Conservation (phyloP, 2,888 invertebrate genomes). For the Artemia sinica region DNA sequence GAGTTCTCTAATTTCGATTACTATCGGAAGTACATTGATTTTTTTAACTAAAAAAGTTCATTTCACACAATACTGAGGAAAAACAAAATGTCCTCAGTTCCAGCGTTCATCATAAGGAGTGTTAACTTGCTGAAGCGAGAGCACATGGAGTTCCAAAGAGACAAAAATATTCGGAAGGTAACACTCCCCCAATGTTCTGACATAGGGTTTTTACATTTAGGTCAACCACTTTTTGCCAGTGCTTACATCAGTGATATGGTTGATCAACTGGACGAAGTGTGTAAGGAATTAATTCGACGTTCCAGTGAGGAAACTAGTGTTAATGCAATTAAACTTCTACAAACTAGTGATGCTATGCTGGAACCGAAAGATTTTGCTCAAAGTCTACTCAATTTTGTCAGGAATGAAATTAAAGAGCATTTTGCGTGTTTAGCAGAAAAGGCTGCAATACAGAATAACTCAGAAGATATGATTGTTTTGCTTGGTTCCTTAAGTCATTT, state of each 20-base stretch:
- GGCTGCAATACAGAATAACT: background rate
- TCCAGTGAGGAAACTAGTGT: background rate
- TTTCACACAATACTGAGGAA: no score
- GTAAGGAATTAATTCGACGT: background rate
- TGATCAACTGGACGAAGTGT: constrained; percentile 9
- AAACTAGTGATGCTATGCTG: background rate
- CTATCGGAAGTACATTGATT: no score
- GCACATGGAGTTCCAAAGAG: constrained; percentile 4
- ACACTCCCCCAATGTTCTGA: constrained; percentile 5
- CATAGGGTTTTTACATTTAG: background rate
- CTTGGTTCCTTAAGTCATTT: constrained; percentile 4
- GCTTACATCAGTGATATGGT: constrained; percentile 10
- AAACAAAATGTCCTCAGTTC: background rate
- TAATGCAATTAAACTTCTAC: background rate
- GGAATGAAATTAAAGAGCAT: background rate
- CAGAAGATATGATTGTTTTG: background rate
- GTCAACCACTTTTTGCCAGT: background rate
- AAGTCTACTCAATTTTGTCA: background rate
- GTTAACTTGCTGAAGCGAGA: constrained; percentile 10
- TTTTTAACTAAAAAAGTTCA: no score
- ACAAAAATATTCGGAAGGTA: constrained; percentile 4
- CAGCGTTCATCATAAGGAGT: background rate
- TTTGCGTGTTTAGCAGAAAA: background rate
- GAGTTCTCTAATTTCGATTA: no score
- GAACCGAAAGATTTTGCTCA: background rate